phyloP scores from a whole-genome alignment of 2,888 invertebrate genomes.

The Galerucella pusilla region DNA sequence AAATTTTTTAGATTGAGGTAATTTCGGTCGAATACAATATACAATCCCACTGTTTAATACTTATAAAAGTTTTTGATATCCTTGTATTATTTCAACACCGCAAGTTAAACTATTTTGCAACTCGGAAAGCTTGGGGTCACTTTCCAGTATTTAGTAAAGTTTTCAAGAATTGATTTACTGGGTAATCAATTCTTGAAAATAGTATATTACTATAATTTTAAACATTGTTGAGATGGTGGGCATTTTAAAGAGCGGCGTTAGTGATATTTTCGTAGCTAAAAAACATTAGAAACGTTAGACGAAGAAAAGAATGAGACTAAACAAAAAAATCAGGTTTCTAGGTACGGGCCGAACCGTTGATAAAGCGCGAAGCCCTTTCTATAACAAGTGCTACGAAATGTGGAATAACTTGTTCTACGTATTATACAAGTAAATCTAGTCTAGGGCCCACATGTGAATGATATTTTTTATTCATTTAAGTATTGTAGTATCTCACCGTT shows the following conservation, averaged over 20 bases:
- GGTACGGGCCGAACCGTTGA: constrained; percentile 40
- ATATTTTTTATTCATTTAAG: constrained; percentile 29
- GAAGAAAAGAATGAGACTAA: constrained; percentile 28
- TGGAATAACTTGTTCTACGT: constrained; percentile 33
- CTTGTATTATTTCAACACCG: neutral
- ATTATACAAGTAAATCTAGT: constrained; percentile 32
- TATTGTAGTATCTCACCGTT: constrained; percentile 33
- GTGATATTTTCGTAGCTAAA: constrained; percentile 17
- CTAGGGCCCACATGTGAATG: constrained; percentile 14
- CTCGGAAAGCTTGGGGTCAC: neutral
- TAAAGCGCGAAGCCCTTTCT: constrained; percentile 26
- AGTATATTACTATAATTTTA: neutral
- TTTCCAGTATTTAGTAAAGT: neutral
- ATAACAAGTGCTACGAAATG: constrained; percentile 38
- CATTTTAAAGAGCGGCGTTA: constrained; percentile 19
- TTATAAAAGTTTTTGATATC: neutral
- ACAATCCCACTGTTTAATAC: no score
- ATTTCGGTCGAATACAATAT: no score
- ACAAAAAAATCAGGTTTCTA: constrained; percentile 40
- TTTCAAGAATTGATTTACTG: no score
- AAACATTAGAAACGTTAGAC: constrained; percentile 32
- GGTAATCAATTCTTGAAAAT: constrained; percentile 6
- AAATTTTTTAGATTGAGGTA: no score
- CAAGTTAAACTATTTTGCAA: neutral
- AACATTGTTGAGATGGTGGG: neutral